A percentile compares a stretch with the other conserved stretches of the same genome.
Evolutionary conservation across 1,140 invertebrate genomes (phyloP).

Genomic region (Polyergus mexicanus): DNA sequence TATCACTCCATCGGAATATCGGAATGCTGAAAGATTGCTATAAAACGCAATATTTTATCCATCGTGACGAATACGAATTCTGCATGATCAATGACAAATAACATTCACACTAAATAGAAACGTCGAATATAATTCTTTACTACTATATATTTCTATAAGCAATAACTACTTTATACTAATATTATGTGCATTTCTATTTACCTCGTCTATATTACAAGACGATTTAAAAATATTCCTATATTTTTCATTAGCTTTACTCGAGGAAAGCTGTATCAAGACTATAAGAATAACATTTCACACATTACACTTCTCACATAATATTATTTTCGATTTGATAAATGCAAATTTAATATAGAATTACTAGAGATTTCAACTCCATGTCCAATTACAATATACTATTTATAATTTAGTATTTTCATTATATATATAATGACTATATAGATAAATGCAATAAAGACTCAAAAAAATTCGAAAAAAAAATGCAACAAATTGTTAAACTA

Average conservation of each 20-base stretch:
- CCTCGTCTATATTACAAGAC: neutral
- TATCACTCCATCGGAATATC: constrained; percentile 23
- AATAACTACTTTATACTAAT: constrained; percentile 18
- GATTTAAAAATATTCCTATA: constrained; percentile 26
- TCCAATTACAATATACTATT: constrained; percentile 19
- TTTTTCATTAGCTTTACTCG: constrained; percentile 57
- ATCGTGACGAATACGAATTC: constrained; percentile 7
- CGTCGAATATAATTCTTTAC: constrained; percentile 24
- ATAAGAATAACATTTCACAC: constrained; percentile 25
- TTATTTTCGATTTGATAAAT: constrained; percentile 19
- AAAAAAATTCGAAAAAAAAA: constrained; percentile 34
- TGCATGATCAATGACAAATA: constrained; percentile 26
- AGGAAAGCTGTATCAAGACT: neutral
- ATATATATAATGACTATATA: constrained; percentile 41
- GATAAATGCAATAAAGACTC: constrained; percentile 68
- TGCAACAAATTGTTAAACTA: constrained; percentile 61
- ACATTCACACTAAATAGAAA: neutral
- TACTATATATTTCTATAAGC: neutral
- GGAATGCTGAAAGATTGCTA: constrained; percentile 64
- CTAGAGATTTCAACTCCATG: constrained; percentile 37
- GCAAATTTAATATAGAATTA: constrained; percentile 38
- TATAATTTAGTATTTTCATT: constrained; percentile 20
- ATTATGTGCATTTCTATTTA: neutral
- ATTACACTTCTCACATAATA: constrained; percentile 21
- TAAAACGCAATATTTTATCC: constrained; percentile 42